Conservation (phyloP, 2,113 vertebrate genomes). For the Pica pica region DNA sequence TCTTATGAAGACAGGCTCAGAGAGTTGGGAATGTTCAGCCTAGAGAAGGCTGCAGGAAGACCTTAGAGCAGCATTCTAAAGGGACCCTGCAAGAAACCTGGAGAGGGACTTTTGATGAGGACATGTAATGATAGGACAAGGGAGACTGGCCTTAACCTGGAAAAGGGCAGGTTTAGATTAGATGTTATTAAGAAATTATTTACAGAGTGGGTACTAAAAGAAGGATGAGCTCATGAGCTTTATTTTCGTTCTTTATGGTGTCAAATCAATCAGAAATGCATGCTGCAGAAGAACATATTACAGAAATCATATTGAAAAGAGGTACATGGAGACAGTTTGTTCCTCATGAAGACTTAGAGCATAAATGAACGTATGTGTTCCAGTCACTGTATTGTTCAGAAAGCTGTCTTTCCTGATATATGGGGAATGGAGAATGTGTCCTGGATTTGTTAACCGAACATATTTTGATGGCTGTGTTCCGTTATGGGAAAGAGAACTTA, state of each 20-base stretch:
- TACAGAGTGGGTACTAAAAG: not conserved
- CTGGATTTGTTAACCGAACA: not conserved
- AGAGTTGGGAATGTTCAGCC: not conserved
- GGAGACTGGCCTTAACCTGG: not conserved
- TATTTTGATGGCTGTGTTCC: not conserved
- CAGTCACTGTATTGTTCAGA: not conserved
- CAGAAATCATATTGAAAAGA: not conserved
- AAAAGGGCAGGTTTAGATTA: not conserved
- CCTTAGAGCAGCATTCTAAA: not conserved
- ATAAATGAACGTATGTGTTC: not conserved
- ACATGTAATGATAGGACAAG: fast-evolving
- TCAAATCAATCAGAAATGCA: not conserved
- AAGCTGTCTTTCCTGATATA: not conserved
- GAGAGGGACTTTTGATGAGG: not conserved
- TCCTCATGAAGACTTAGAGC: not conserved
- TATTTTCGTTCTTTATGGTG: not conserved
- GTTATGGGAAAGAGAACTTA: not conserved
- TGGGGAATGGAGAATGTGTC: not conserved
- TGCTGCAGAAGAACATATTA: not conserved
- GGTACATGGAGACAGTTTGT: not conserved
- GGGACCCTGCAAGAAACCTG: not conserved
- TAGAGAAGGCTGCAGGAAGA: not conserved
- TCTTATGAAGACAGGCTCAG: not conserved
- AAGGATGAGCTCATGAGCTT: not conserved
- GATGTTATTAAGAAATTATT: not conserved